Conservation (phyloP, 2,888 invertebrate species). For the Limulus polyphemus region DNA sequence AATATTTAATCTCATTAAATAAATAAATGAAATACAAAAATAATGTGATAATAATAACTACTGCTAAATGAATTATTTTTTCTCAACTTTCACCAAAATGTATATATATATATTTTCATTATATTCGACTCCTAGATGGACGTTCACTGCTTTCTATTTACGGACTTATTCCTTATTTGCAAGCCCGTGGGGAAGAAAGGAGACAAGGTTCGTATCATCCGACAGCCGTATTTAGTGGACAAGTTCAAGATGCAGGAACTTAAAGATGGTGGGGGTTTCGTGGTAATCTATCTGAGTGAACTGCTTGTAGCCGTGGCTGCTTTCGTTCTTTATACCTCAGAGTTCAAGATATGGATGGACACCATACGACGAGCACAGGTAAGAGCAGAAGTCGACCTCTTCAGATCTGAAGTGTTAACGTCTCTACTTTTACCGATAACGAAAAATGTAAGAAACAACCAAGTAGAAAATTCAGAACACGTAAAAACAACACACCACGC, state of each 20-base stretch:
- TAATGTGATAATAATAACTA: no score
- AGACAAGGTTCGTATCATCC: conserved; percentile 50
- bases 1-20: no score
- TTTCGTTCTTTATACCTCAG: conserved; percentile 58
- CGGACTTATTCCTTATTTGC: conserved; percentile 83
- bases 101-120: no score
- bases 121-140: conserved; percentile 50
- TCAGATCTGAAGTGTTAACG: no score
- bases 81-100: no score
- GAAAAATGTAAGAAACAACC: no score
- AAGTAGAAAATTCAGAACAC: no score
- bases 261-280: conserved; percentile 49
- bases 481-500: no score
- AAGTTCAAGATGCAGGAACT: conserved; percentile 53
- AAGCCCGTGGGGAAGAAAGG: conserved; percentile 43
- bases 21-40: no score
- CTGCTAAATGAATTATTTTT: no score
- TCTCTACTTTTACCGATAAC: no score
- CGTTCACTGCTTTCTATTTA: conserved; percentile 74
- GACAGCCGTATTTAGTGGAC: conserved; percentile 69
- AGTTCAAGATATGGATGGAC: conserved; percentile 59
- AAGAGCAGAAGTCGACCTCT: neutral
- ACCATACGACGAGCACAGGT: conserved; percentile 61
- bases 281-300: conserved; percentile 67
- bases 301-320: conserved; percentile 64